These are phyloP conservation scores for Gyrodactylus salaris DNA, from an alignment of 1,140 invertebrate genomes.

Conservation along the genomic window DNA sequence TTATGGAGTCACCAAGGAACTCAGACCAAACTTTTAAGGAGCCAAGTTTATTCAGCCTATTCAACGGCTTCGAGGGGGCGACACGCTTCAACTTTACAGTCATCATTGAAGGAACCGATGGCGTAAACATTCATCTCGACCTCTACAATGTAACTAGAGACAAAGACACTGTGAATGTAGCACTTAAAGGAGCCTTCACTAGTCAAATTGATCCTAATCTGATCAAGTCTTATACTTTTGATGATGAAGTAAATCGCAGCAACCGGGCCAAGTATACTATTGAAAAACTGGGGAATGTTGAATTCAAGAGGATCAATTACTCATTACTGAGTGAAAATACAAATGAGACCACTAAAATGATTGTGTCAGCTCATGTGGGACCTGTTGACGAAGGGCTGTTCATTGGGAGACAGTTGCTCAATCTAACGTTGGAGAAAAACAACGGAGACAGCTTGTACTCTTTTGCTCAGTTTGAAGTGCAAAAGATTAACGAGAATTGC, in stretches of 20 bases:
- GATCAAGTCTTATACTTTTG: neutral
- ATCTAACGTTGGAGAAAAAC: neutral
- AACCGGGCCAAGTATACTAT: too few species aligned
- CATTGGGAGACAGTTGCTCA: neutral
- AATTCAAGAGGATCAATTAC: neutral
- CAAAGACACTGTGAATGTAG: neutral
- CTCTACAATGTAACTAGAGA: neutral
- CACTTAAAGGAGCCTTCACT: neutral
- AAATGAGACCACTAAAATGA: neutral
- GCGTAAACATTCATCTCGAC: neutral
- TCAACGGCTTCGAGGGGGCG: neutral
- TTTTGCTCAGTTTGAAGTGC: neutral
- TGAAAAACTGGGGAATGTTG: too few species aligned
- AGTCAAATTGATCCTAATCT: neutral
- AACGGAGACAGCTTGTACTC: neutral
- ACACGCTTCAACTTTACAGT: neutral
- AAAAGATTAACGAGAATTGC: neutral
- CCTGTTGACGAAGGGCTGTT: neutral
- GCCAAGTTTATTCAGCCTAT: neutral
- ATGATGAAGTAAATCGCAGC: too few species aligned
- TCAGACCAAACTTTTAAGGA: neutral
- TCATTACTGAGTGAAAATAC: neutral
- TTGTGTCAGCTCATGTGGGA: neutral
- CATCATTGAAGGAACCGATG: neutral
- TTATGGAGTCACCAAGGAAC: neutral